Base-by-base conservation (phyloP, 2,113 vertebrate genomes). In the Pungitius pungitius region DNA sequence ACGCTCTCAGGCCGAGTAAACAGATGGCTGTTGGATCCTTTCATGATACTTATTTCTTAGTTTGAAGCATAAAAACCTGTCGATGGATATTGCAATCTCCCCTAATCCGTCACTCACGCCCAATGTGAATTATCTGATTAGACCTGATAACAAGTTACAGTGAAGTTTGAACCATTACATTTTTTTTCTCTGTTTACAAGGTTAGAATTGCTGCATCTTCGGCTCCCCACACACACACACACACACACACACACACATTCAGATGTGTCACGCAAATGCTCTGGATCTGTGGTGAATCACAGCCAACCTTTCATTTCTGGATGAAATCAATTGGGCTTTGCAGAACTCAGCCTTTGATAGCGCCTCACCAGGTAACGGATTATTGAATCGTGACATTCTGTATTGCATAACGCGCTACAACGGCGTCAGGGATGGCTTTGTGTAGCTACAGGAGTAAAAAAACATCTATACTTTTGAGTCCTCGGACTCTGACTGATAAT, bases 261-360 rank as follows among this genome's bases (percentile, higher is more conserved):
- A 58, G 37, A 82, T 65, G 60, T 67, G 26, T 76, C 60, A 37
- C 63, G 78, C 52, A 76, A 77, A 84, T 82, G 74, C 77, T 71
- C 54, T 4, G 49, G 70, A 73, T 70, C 67, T 26, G 85, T 62
- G 75, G 75, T 82, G 69, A 84, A 85, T 83, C 55, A 33, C 81
- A 42, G 72, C 86, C 78, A 65, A 75, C 78, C 75, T 90, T 88
- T 87, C 67, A 88, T 85, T 88, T 80, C 88, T 87, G 85, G 68
- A 86, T 80, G 80, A 85, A 87, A 91, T 90, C 88, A 88, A 88
- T 91, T 73, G 81, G 70, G 74, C 82, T 87, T 86, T 89, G 82
- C 86, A 82, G 81, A 85, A 83, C 76, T 83, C 85, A 81, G 86
- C 86, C 62, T 86, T 86, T 85, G 88, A 87, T 80, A 77, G 78